Percentiles rank a stretch among this genome's conserved stretches.
phyloP scores from a whole-genome alignment of 2,113 vertebrate species.

The Felis chaus region DNA sequence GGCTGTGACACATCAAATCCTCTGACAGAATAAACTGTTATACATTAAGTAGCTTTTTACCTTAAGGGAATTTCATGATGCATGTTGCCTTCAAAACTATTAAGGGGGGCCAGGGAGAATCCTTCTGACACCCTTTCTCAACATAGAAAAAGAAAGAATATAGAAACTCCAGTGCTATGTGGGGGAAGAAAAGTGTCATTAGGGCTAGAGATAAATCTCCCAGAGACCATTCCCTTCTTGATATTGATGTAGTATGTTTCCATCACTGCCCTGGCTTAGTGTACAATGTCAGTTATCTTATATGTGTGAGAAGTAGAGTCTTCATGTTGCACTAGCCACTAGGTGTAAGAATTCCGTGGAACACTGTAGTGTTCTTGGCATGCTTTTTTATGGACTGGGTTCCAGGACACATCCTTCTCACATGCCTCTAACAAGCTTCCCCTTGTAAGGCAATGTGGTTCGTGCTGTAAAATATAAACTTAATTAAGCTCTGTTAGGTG shows the following conservation, averaged over 20 bases:
- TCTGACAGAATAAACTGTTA: not conserved
- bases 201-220: not conserved
- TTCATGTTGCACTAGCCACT: no score
- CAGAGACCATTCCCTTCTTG: not conserved
- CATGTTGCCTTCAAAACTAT: not conserved
- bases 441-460: not conserved
- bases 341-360: not conserved
- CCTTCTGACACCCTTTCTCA: not conserved
- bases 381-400: not conserved
- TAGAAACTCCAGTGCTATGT: not conserved
- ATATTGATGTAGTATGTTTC: not conserved
- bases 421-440: not conserved
- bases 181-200: not conserved
- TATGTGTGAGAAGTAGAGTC: not conserved
- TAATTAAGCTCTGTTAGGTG: slow-evolving; percentile 36
- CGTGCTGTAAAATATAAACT: slow-evolving; percentile 45
- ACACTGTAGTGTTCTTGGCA: accelerated
- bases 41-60: not conserved
- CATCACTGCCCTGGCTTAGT: not conserved
- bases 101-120: not conserved
- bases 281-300: not conserved
- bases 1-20: not conserved
- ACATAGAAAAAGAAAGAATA: not conserved
- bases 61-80: not conserved
- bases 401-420: not conserved